Percentiles rank a stretch among this genome's conserved stretches.
These are phyloP conservation scores for Cynocephalus volans DNA, from an alignment of 2,113 vertebrate genomes.

Conservation along the genomic window DNA sequence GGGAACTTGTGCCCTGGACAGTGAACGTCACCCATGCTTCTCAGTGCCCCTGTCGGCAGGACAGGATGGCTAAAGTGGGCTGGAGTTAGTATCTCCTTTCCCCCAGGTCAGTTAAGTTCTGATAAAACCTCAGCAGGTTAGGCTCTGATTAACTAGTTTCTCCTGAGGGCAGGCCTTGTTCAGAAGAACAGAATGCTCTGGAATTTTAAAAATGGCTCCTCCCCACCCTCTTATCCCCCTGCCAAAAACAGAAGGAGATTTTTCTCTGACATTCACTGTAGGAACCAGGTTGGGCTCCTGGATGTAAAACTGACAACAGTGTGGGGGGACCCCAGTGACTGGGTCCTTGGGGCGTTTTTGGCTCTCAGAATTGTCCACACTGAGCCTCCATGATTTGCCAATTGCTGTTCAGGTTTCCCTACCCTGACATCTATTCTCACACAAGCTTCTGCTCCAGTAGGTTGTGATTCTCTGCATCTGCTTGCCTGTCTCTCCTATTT, in stretches of 20 bases:
- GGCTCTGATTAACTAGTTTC: no score
- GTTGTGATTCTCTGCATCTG: not conserved
- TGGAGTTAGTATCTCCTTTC: not conserved
- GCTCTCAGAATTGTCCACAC: not conserved
- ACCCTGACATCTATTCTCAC: not conserved
- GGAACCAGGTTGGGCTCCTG: not conserved
- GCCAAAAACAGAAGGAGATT: no score
- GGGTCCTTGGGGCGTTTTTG: not conserved
- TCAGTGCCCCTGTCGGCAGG: no score
- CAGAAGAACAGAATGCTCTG: no score
- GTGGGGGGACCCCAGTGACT: not conserved
- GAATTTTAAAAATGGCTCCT: no score
- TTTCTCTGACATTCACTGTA: no score
- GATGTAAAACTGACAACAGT: not conserved
- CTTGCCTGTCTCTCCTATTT: not conserved
- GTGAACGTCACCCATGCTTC: no score
- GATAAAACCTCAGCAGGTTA: no score
- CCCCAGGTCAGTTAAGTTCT: not conserved
- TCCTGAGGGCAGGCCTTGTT: no score
- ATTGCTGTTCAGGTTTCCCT: not conserved
- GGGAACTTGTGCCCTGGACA: no score
- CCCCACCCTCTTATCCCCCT: no score
- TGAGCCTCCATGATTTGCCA: not conserved
- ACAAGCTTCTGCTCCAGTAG: not conserved
- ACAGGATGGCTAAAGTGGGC: not conserved